phyloP scores from a whole-genome alignment of 2,113 vertebrate genomes.

The Nansenia antarctica region DNA sequence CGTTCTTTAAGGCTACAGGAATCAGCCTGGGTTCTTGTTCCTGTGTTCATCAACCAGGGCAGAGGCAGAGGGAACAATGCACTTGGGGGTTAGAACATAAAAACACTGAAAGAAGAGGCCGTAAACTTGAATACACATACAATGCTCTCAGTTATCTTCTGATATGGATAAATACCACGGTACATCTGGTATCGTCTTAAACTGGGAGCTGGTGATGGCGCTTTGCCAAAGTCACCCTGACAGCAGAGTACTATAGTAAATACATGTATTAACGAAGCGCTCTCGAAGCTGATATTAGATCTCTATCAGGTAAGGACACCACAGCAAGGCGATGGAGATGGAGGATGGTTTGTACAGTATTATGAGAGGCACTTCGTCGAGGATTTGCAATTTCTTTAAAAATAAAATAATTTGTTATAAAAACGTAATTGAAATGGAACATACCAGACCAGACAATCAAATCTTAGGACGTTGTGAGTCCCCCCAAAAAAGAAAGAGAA shows the following conservation, averaged over 20 bases:
- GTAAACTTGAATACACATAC: constrained; percentile 30
- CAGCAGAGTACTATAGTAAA: background rate
- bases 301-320: background rate
- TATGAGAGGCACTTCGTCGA: no score
- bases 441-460: background rate
- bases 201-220: constrained; percentile 16
- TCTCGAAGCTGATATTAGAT: background rate
- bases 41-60: background rate
- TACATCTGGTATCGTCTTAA: constrained; percentile 39
- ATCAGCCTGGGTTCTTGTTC: background rate
- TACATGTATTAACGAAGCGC: background rate
- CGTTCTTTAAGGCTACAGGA: constrained; percentile 7
- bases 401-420: background rate
- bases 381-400: no score
- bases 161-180: constrained; percentile 40
- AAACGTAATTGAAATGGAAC: background rate
- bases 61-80: background rate
- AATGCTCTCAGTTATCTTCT: constrained; percentile 14
- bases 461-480: background rate
- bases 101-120: constrained; percentile 24
- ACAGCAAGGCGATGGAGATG: background rate
- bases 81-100: constrained; percentile 19
- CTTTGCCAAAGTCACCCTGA: constrained; percentile 5
- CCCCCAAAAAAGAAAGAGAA: no score
- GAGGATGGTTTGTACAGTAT: background rate